Percentiles rank a stretch among this genome's conserved stretches.
These are phyloP conservation scores for Anser cygnoides DNA, from an alignment of 2,113 vertebrate genomes.

Conservation along the genomic window DNA sequence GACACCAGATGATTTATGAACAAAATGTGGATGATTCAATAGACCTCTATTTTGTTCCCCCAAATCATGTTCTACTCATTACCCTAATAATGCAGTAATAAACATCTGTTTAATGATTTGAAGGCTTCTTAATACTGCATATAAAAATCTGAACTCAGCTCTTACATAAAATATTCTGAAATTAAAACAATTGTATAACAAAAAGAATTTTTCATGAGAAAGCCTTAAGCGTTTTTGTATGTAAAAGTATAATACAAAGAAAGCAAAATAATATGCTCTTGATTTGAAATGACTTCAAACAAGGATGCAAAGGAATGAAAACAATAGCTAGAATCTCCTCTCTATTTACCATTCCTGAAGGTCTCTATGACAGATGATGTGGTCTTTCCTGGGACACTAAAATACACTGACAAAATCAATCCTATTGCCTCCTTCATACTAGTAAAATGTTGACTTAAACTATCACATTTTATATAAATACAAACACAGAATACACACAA, in stretches of 20 bases:
- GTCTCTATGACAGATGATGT: slow-evolving; percentile 65
- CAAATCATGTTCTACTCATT: slow-evolving; percentile 56
- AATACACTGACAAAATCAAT: slow-evolving; percentile 18
- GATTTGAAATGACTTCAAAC: slow-evolving; percentile 82
- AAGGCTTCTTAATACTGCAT: slow-evolving; percentile 39
- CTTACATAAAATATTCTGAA: slow-evolving; percentile 50
- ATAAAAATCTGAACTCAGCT: slow-evolving; percentile 43
- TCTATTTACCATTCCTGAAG: slow-evolving; percentile 87
- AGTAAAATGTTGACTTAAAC: slow-evolving; percentile 75
- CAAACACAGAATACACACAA: neutral
- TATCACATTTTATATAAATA: neutral
- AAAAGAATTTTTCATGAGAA: slow-evolving; percentile 49
- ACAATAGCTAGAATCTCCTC: slow-evolving; percentile 88
- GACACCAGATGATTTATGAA: slow-evolving; percentile 60
- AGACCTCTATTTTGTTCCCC: slow-evolving; percentile 47
- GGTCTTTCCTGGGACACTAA: slow-evolving; percentile 52
- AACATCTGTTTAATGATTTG: slow-evolving; percentile 63
- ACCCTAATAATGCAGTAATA: slow-evolving; percentile 61
- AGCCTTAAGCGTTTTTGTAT: slow-evolving; percentile 6
- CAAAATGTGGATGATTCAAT: slow-evolving; percentile 64
- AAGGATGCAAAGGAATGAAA: slow-evolving; percentile 87
- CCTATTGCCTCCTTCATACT: slow-evolving; percentile 55
- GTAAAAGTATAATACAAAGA: slow-evolving; percentile 56
- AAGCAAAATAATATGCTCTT: slow-evolving; percentile 66
- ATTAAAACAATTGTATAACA: slow-evolving; percentile 59